These are phyloP conservation scores for Paramuricea clavata DNA, from an alignment of 92 coral and sea anemone genomes.

Conservation along the genomic window DNA sequence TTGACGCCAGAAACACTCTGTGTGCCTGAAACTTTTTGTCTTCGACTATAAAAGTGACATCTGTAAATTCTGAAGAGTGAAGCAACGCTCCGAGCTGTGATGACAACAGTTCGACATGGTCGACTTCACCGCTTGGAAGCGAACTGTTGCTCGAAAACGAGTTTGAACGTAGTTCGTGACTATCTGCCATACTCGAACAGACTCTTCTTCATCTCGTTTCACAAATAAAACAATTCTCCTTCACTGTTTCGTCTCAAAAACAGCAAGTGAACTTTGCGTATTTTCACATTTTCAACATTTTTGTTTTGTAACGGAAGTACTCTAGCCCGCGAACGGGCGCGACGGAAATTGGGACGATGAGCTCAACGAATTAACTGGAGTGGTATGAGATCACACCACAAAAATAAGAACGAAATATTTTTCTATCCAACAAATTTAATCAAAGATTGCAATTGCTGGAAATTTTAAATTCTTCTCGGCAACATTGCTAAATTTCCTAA, in stretches of 20 bases:
- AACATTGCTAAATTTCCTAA: too few species aligned
- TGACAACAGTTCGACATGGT: constrained; percentile 94
- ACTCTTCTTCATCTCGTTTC: neutral
- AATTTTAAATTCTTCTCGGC: too few species aligned
- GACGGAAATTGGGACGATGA: neutral
- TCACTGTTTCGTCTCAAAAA: neutral
- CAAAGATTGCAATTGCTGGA: too few species aligned
- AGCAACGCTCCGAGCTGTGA: constrained; percentile 89
- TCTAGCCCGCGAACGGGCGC: neutral
- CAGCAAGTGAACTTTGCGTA: neutral
- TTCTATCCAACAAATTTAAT: too few species aligned
- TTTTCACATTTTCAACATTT: neutral
- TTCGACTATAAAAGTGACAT: constrained; percentile 92
- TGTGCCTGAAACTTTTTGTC: constrained; percentile 85
- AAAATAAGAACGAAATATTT: too few species aligned
- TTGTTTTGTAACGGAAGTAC: neutral
- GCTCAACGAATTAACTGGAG: neutral
- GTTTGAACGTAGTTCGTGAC: constrained; percentile 41
- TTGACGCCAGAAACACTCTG: constrained; percentile 87
- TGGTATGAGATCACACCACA: neutral
- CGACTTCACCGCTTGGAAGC: constrained; percentile 83
- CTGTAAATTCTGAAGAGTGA: constrained; percentile 86
- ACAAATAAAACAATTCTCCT: neutral
- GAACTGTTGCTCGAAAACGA: constrained; percentile 32
- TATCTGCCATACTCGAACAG: constrained; percentile 36